phyloP scores from a whole-genome alignment of 2,888 invertebrate species.

The Anarsia innoxiella region DNA sequence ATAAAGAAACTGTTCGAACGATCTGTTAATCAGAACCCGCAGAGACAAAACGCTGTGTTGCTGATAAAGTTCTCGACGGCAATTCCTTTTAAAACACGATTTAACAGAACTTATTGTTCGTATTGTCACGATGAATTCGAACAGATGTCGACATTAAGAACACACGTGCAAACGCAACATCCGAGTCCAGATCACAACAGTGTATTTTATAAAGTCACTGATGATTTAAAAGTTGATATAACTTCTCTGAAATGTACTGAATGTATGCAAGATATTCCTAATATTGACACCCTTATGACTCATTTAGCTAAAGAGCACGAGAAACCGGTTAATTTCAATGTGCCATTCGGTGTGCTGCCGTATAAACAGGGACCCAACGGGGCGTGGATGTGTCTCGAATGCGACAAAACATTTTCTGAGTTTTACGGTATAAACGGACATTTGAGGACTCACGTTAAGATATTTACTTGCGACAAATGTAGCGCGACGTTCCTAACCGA shows the following conservation, averaged over 20 bases:
- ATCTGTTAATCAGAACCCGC: constrained; percentile 66
- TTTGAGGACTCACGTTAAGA: constrained; percentile 56
- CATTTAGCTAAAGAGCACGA: constrained; percentile 53
- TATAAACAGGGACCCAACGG: constrained; percentile 52
- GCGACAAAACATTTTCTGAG: constrained; percentile 55
- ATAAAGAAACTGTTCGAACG: constrained; percentile 68
- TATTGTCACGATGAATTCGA: constrained; percentile 66
- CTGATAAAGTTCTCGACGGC: constrained; percentile 60
- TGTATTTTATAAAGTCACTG: constrained; percentile 63
- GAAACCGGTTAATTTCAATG: constrained; percentile 53
- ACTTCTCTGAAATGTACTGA: constrained; percentile 56
- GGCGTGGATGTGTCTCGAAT: constrained; percentile 59
- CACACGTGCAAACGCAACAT: constrained; percentile 52
- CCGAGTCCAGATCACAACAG: constrained; percentile 57
- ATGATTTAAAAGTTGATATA: constrained; percentile 60
- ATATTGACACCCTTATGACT: constrained; percentile 52
- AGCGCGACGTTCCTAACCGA: constrained; percentile 60
- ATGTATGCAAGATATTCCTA: constrained; percentile 42
- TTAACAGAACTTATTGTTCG: constrained; percentile 63
- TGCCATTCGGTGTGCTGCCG: constrained; percentile 60
- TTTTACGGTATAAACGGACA: constrained; percentile 64
- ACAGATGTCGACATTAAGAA: constrained; percentile 52
- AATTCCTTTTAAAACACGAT: constrained; percentile 64
- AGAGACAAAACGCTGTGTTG: constrained; percentile 63
- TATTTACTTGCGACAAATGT: constrained; percentile 62